These are phyloP conservation scores for Notodonta ziczac DNA, from an alignment of 2,888 invertebrate genomes.

Conservation along the genomic window DNA sequence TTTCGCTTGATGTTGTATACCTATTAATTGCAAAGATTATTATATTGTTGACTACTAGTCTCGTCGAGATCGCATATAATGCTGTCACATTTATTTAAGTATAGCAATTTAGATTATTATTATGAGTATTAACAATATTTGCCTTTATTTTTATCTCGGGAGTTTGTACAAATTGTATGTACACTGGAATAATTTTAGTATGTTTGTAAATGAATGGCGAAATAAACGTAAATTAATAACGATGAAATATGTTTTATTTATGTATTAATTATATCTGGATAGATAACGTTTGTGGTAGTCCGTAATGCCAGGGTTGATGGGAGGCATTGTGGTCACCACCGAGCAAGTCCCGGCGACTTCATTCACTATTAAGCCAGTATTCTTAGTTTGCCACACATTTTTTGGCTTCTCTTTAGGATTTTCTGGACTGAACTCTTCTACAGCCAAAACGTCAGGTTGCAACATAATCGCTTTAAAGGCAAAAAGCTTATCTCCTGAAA, in stretches of 20 bases:
- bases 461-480: slow-evolving; percentile 55
- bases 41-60: slow-evolving; percentile 74
- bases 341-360: slow-evolving; percentile 62
- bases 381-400: slow-evolving; percentile 45
- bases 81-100: slow-evolving; percentile 60
- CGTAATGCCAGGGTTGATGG: slow-evolving; percentile 45
- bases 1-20: slow-evolving; percentile 49
- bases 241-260: slow-evolving; percentile 22
- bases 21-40: slow-evolving; percentile 61
- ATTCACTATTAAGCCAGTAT: slow-evolving; percentile 51
- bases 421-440: slow-evolving; percentile 54
- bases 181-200: slow-evolving; percentile 67
- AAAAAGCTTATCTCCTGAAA: slow-evolving; percentile 60
- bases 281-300: slow-evolving; percentile 56
- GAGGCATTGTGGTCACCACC: slow-evolving; percentile 53
- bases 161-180: slow-evolving; percentile 79
- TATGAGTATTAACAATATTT: slow-evolving; percentile 70
- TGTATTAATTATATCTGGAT: slow-evolving; percentile 7
- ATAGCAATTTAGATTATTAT: slow-evolving; percentile 45
- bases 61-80: slow-evolving; percentile 74
- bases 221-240: slow-evolving; percentile 79
- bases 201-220: slow-evolving; percentile 78
- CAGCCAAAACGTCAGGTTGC: slow-evolving; percentile 46
- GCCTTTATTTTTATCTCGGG: slow-evolving; percentile 48
- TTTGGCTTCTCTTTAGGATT: slow-evolving; percentile 33